A percentile compares a stretch with the other conserved stretches of the same genome.
phyloP scores from a whole-genome alignment of 1,140 invertebrate genomes.

The Papilio machaon region DNA sequence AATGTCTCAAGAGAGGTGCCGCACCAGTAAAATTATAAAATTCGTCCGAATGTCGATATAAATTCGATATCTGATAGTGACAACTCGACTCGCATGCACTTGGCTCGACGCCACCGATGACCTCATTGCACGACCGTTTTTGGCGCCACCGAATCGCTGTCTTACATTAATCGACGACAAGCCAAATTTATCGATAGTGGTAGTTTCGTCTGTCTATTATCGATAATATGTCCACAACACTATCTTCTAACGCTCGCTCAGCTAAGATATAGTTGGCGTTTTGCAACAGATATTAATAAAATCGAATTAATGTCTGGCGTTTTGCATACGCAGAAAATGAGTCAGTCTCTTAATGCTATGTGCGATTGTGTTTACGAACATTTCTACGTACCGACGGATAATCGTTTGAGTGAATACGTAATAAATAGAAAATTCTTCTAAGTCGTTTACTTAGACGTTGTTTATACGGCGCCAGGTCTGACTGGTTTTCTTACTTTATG shows the following conservation, averaged over 20 bases:
- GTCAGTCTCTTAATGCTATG: slow-evolving; percentile 47
- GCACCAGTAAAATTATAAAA: slow-evolving; percentile 1
- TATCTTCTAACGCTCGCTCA: slow-evolving; percentile 38
- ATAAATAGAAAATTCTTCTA: slow-evolving; percentile 31
- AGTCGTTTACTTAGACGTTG: neutral
- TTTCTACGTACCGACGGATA: slow-evolving; percentile 19
- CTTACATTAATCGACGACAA: slow-evolving; percentile 59
- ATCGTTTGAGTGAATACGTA: slow-evolving; percentile 6
- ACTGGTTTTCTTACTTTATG: neutral
- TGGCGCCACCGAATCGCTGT: slow-evolving; percentile 69
- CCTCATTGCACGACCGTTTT: slow-evolving; percentile 69
- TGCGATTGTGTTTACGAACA: slow-evolving; percentile 40
- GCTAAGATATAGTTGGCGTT: slow-evolving; percentile 22
- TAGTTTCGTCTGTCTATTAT: slow-evolving; percentile 38
- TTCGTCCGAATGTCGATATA: slow-evolving; percentile 46
- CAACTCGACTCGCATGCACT: slow-evolving; percentile 51
- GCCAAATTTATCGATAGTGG: slow-evolving; percentile 62
- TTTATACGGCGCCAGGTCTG: neutral
- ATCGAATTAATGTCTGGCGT: slow-evolving; percentile 46
- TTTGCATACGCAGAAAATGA: slow-evolving; percentile 38
- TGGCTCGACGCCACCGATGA: slow-evolving; percentile 67
- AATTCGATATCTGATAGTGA: slow-evolving; percentile 41
- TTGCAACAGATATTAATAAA: slow-evolving; percentile 47
- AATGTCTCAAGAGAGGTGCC: neutral
- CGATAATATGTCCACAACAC: slow-evolving; percentile 41